Evolutionary conservation across 2,797 vertebrate species (phyloP), one percentile per base, ranked within the genome.

Genomic region (Chaetodon trifasciatus): DNA sequence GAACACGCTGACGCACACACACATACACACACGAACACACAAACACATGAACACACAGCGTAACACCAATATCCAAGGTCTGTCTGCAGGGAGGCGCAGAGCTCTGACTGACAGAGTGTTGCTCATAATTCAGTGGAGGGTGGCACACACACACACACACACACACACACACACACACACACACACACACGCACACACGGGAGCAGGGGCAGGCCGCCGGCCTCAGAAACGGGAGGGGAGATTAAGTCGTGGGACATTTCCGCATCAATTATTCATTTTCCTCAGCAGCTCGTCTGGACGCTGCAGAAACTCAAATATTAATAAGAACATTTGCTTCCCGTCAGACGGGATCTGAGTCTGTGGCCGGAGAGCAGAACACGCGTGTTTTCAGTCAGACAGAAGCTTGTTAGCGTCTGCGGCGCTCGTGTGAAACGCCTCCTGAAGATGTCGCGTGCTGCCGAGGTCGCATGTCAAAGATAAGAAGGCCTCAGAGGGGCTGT

Each of bases 221-320:
- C 46, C 37, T 60, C 64, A 57, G 58, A 52, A 53, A 46, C 47
- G 64, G 68, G n/a, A 70, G 24, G 44, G n/a, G 56, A 77, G 63
- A 88, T 76, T 71, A 74, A 76, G 61, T 21, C 56, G 88, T 89
- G 62, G 66, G 76, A 88, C 86, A 82, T 74, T 83, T 77, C 81
- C 70, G 53, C 82, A 91, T 93, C 85, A 90, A 93, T 94, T 92
- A 92, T 91, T 75, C 73, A 89, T 74, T 87, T 88, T 74, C 56
- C 79, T 84, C 61, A 58, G 66, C 66, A 42, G 79, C 72, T 28
- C 7, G 52, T 60, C 74, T 78, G 81, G 77, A 82, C 81, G 23
- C 78, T 49, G 56, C 83, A 78, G 73, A 61, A 69, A 64, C 72
- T 90, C 82, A 82, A 89, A 94, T 92, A 93, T 94, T 91, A 82